Percentiles rank a stretch among this genome's conserved stretches.
Conservation (phyloP, 1,140 invertebrate genomes). For the Temnothorax longispinosus region DNA sequence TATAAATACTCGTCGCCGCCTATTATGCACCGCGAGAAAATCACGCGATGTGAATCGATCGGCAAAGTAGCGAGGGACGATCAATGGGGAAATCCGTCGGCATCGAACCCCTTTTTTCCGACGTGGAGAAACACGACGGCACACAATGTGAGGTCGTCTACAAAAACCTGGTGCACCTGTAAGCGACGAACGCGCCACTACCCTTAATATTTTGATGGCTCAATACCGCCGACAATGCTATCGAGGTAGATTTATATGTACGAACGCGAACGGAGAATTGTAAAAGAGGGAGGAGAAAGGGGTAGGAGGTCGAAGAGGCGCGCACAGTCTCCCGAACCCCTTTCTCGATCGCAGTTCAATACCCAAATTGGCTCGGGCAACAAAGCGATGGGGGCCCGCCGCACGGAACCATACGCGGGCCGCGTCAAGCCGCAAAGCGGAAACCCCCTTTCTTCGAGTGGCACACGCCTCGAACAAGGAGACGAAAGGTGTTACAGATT, state of each 20-base stretch:
- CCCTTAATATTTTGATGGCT: conserved; percentile 84
- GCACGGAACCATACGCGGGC: not conserved
- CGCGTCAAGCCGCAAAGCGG: conserved; percentile 62
- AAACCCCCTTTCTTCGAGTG: conserved; percentile 63
- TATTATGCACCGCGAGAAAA: conserved; percentile 54
- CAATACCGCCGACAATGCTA: conserved; percentile 83
- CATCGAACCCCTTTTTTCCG: conserved; percentile 57
- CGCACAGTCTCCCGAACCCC: conserved; percentile 39
- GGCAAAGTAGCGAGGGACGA: conserved; percentile 66
- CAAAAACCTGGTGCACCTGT: conserved; percentile 73
- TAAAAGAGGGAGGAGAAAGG: conserved; percentile 4
- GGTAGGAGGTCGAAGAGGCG: conserved; percentile 24
- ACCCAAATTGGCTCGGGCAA: conserved; percentile 82
- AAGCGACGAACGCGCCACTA: conserved; percentile 51
- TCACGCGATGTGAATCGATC: conserved; percentile 65
- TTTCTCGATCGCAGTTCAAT: conserved; percentile 82
- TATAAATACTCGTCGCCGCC: conserved; percentile 5
- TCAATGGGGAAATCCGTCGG: conserved; percentile 59
- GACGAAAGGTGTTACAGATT: conserved; percentile 82
- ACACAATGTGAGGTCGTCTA: conserved; percentile 61
- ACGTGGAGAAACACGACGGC: conserved; percentile 62
- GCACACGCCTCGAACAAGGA: conserved; percentile 72
- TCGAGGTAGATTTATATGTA: conserved; percentile 74
- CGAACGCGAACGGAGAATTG: conserved; percentile 33
- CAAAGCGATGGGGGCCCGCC: conserved; percentile 61